Evolutionary conservation across 2,888 invertebrate genomes (phyloP).

Genomic region (Pseudoips prasinana): DNA sequence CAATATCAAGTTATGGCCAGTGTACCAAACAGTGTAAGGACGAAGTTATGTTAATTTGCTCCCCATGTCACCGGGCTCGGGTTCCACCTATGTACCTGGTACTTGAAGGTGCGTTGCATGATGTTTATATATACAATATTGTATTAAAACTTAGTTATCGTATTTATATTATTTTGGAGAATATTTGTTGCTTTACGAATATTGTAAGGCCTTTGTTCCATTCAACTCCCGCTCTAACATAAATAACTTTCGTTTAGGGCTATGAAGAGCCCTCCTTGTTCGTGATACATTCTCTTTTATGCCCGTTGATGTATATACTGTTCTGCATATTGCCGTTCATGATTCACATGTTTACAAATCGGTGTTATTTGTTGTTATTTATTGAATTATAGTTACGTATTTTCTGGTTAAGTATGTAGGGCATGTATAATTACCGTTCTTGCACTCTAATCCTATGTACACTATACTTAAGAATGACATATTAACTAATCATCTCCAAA

Average conservation of each 20-base stretch:
- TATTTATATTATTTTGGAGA: slow-evolving; percentile 5
- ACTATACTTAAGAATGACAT: no score
- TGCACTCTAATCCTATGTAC: no score
- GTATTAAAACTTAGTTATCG: slow-evolving; percentile 1
- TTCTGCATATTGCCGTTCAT: no score
- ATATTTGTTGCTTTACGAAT: slow-evolving; percentile 20
- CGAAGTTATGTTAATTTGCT: slow-evolving; percentile 75
- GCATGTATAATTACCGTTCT: no score
- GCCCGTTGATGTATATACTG: slow-evolving; percentile 27
- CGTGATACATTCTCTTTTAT: slow-evolving; percentile 28
- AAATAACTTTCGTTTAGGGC: slow-evolving; percentile 51
- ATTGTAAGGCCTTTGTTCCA: slow-evolving; percentile 32
- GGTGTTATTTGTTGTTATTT: no score
- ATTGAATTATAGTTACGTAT: slow-evolving; percentile 10
- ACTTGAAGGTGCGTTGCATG: slow-evolving; percentile 65
- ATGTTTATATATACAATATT: slow-evolving; percentile 31
- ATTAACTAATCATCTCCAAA: no score
- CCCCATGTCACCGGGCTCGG: slow-evolving; percentile 74
- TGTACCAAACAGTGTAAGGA: slow-evolving; percentile 62
- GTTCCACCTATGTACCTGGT: slow-evolving; percentile 74
- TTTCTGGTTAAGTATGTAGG: no score
- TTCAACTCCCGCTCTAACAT: slow-evolving; percentile 36
- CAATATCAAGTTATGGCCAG: slow-evolving; percentile 56
- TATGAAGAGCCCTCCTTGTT: slow-evolving; percentile 50
- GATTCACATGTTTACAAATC: no score